Evolutionary conservation across 2,797 vertebrate species (phyloP).

Genomic region (Hylomyscus alleni): DNA sequence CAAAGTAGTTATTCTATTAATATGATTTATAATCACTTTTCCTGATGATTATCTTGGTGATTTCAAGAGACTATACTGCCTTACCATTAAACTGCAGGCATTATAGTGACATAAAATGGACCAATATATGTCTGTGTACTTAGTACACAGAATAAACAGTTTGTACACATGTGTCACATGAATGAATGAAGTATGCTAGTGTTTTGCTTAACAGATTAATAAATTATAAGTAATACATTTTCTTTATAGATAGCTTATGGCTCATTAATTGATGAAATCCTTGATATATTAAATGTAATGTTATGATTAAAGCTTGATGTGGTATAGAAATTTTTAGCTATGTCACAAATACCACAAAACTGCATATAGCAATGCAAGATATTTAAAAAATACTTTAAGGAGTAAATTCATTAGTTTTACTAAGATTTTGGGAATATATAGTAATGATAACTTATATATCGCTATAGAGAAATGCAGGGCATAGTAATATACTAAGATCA

Average conservation of each 20-base stretch:
- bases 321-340: slow-evolving; percentile 1
- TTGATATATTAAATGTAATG: not conserved
- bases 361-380: not conserved
- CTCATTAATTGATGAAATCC: not conserved
- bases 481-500: not conserved
- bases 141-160: not conserved
- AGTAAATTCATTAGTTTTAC: slow-evolving; percentile 11
- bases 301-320: slow-evolving; percentile 5
- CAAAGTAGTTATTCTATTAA: not conserved
- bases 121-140: not conserved
- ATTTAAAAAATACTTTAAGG: not conserved
- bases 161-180: not conserved
- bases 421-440: slow-evolving; percentile 18
- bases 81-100: not conserved
- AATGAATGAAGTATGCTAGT: not conserved
- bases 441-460: not conserved
- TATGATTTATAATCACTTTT: slow-evolving; percentile 15
- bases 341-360: slow-evolving; percentile 5
- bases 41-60: not conserved
- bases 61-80: slow-evolving; percentile 20
- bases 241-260: not conserved
- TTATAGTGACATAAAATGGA: not conserved
- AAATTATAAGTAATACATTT: slow-evolving; percentile 6
- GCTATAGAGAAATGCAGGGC: not conserved
- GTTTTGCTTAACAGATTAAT: slow-evolving; percentile 49